Conservation (phyloP, 1,140 invertebrate species). For the Luehdorfia chinensis region DNA sequence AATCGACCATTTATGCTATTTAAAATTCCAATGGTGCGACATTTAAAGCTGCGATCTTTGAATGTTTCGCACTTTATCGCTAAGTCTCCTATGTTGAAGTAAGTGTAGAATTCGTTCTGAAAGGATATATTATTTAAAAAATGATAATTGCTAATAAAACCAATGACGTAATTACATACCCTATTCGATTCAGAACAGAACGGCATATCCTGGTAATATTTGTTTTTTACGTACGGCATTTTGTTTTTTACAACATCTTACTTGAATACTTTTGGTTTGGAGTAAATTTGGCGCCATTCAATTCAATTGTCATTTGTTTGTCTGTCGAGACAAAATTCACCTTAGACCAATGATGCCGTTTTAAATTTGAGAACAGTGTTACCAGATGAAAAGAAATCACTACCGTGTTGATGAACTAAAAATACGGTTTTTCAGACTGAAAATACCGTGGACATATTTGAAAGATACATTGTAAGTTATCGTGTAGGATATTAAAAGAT, state of each 20-base stretch:
- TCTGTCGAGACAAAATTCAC: too few species aligned
- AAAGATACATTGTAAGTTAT: too few species aligned
- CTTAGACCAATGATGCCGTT: too few species aligned
- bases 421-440: too few species aligned
- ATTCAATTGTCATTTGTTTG: too few species aligned
- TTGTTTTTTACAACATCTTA: neutral
- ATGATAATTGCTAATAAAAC: neutral
- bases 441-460: too few species aligned
- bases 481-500: too few species aligned
- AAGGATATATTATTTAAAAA: constrained; percentile 22
- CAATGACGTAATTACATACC: neutral
- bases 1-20: constrained; percentile 46
- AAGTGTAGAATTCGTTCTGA: constrained; percentile 45
- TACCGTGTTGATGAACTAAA: too few species aligned
- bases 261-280: too few species aligned
- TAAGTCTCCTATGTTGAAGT: constrained; percentile 30
- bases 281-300: too few species aligned
- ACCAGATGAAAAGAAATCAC: too few species aligned
- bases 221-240: constrained; percentile 28
- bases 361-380: too few species aligned
- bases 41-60: constrained; percentile 32
- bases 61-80: constrained; percentile 25
- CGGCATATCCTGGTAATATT: constrained; percentile 28
- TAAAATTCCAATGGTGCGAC: constrained; percentile 51
- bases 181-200: constrained; percentile 28